Evolutionary conservation across 2,888 invertebrate genomes (phyloP), one percentile per base, ranked within the genome.

Genomic region (Nephrotoma flavescens): DNA sequence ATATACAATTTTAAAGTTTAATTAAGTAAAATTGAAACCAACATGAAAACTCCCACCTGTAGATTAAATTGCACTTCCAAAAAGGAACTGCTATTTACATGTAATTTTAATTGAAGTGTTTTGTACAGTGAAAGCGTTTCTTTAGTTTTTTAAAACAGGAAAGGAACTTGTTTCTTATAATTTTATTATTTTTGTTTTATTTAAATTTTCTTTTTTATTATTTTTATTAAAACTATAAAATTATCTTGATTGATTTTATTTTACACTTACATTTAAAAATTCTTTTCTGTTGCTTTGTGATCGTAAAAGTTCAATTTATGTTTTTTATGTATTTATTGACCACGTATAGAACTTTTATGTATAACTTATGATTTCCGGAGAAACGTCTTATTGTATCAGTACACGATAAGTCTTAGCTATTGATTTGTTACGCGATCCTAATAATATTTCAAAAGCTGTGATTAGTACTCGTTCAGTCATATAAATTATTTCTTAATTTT

Each of bases 161-260:
- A 71, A 71, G 71, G 31, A 19, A 71, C 71, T 71, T 31, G 71
- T 71, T 71, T 11, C 15, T 57, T 57, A 57, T 15, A 57, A 57
- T 15, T 15, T 57, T 47, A 31, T 71, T 71, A 71, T 71, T 71
- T 71, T 31, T 44, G 11, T 71, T 31, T 71, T 71, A 71, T 71
- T 71, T 71, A 71, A 71, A 71, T 71, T 71, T 71, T 71, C 71
- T 31, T 44, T n/a, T 85, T 85, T 85, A 19, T 85, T 19, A 7
- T 19, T 85, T 19, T 85, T 19, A 11, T 85, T 44, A 42, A 85
- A n/a, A 85, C 42, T n/a, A 85, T 11, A 83, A 83, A 83, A 83
- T 41, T 85, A 85, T 42, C 85, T 85, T 85, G 41, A 85, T 85
- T 42, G 85, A 42, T 85, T 42, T 85, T 85, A 84, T 85, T 85